Evolutionary conservation across 2,797 vertebrate genomes (phyloP).

Genomic region (Kryptopterus vitreolus): DNA sequence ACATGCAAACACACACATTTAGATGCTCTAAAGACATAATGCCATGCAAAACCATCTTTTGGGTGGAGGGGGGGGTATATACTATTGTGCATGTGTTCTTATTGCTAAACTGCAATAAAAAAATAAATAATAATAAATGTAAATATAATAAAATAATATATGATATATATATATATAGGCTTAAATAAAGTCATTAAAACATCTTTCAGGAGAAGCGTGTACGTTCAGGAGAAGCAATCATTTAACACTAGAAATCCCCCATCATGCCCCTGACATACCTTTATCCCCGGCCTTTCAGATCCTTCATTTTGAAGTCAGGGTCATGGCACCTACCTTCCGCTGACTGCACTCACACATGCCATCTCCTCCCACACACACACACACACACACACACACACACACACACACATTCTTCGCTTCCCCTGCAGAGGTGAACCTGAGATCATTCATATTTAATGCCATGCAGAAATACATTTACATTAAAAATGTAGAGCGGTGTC

Average conservation of each 20-base stretch:
- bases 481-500: slow-evolving; percentile 78
- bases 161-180: slow-evolving; percentile 45
- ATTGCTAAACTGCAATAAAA: neutral
- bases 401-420: slow-evolving; percentile 34
- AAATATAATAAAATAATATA: neutral
- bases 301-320: slow-evolving; percentile 40
- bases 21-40: too few relatives aligned
- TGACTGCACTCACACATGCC: neutral
- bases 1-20: slow-evolving; percentile 11
- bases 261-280: slow-evolving; percentile 36
- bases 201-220: slow-evolving; percentile 34
- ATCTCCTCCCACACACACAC: slow-evolving; percentile 7
- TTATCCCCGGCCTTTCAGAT: slow-evolving; percentile 26
- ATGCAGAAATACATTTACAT: slow-evolving; percentile 81
- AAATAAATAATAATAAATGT: neutral
- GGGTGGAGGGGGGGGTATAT: neutral
- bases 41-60: neutral
- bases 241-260: slow-evolving; percentile 27
- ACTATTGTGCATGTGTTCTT: too few relatives aligned
- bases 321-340: slow-evolving; percentile 38
- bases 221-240: slow-evolving; percentile 43
- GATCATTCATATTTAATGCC: slow-evolving; percentile 79
- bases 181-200: slow-evolving; percentile 61
- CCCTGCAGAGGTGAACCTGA: slow-evolving; percentile 57
- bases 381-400: slow-evolving; percentile 51